These are phyloP conservation scores for Phaenicophaeus curvirostris DNA, from an alignment of 2,797 vertebrate genomes.

Conservation along the genomic window DNA sequence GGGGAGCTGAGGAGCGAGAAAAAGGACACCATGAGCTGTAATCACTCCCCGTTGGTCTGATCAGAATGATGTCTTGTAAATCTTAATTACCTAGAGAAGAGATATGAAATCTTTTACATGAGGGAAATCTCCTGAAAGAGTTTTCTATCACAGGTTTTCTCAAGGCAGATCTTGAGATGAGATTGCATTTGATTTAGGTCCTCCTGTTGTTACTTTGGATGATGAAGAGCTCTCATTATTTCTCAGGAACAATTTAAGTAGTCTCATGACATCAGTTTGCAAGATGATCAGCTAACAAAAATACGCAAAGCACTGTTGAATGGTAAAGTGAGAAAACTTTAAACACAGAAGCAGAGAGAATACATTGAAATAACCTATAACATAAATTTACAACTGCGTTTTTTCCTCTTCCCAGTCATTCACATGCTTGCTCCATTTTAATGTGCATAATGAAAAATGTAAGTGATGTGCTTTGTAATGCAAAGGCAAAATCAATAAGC, in stretches of 20 bases:
- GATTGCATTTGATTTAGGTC: neutral
- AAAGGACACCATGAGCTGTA: neutral
- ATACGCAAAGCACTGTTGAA: neutral
- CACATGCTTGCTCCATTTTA: conserved; percentile 54
- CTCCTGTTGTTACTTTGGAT: neutral
- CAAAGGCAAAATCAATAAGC: conserved; percentile 9
- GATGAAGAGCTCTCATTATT: neutral
- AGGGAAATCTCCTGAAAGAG: neutral
- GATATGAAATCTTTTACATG: neutral
- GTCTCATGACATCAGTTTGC: neutral
- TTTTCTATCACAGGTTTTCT: neutral
- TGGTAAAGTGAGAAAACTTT: neutral
- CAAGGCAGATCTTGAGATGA: neutral
- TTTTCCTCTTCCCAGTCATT: conserved; percentile 49
- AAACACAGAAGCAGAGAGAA: neutral
- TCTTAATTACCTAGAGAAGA: neutral
- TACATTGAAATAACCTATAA: neutral
- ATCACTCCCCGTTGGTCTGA: neutral
- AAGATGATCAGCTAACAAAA: neutral
- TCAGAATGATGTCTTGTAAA: neutral
- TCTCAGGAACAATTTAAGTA: neutral
- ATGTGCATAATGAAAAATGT: neutral
- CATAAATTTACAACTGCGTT: conserved; percentile 71
- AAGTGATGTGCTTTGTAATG: neutral
- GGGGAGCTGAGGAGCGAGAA: neutral